phyloP scores from a whole-genome alignment of 2,113 vertebrate species.

The Sciurus niger region DNA sequence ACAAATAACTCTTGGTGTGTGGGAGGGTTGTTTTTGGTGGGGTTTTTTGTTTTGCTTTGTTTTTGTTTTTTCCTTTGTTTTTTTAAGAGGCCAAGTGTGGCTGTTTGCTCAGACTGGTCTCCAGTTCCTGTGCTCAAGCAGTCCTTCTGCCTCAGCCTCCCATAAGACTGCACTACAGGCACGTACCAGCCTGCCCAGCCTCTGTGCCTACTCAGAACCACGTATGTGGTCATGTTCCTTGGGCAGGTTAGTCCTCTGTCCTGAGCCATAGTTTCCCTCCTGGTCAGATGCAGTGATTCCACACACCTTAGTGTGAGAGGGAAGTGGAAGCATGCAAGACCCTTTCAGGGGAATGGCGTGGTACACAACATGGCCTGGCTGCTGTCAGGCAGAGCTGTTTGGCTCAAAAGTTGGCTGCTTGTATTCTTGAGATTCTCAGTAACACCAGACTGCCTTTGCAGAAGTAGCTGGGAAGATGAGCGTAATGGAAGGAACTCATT shows the following conservation, averaged over 20 bases:
- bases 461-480: neutral
- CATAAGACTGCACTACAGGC: no score
- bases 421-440: neutral
- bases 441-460: neutral
- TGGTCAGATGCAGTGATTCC: neutral
- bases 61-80: no score
- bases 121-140: no score
- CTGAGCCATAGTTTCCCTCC: neutral
- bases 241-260: neutral
- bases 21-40: no score
- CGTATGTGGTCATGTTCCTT: no score
- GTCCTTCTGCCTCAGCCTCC: no score
- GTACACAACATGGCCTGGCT: fast-evolving
- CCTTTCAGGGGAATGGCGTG: neutral
- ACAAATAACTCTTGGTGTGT: neutral
- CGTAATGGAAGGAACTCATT: neutral
- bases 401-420: neutral
- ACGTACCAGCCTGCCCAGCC: neutral
- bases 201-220: neutral
- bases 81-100: no score
- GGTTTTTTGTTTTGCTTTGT: no score
- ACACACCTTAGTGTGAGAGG: neutral
- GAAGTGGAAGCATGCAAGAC: neutral
- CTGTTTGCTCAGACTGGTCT: no score
- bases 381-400: neutral